Evolutionary conservation across 2,797 vertebrate genomes (phyloP), one percentile per base, ranked within the genome.

Genomic region (Momotus momota): DNA sequence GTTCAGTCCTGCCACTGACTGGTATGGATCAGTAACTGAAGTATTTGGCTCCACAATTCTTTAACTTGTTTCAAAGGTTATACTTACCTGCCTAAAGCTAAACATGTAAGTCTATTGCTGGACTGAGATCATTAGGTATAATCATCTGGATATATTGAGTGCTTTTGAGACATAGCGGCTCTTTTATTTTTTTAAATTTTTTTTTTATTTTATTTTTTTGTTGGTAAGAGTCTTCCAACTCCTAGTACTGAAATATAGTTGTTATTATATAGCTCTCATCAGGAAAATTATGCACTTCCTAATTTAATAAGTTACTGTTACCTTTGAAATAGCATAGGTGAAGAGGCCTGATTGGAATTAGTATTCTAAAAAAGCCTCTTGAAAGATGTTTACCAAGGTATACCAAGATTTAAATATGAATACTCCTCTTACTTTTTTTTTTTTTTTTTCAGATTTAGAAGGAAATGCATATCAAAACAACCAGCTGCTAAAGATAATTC

Each of bases 401-500:
- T 38, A 22, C 35, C 22, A 83, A 71, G 33, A 78, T 91, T 86
- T 71, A 43, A 61, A 20, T 74, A 66, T 57, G 26, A 86, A 49
- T 57, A 29, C 72, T 81, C 25, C 12, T 93, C 14, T 19, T 18
- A 29, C 15, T 19, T 17, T 51, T 49, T 75, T 91, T 77, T 46
- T 40, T 79, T 93, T 81, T 31, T 83, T 98, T 98, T 45, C 98
- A 99, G 99, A 99, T 97, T 96, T 98, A 27, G 98, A 99, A 49
- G 99, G 99, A 74, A 98, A 98, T 86, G 92, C 99, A 22, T 98
- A 97, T 95, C 98, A 98, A 65, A 99, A 98, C 97, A 98, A 97
- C 95, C 99, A 99, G 72, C 97, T 99, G 94, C 83, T 99, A 94
- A 99, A 99, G 97, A 98, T 99, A 96, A 98, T 98, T 95, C 97